Evolutionary conservation across 2,797 vertebrate species (phyloP).

Genomic region (Liparis tanakae): DNA sequence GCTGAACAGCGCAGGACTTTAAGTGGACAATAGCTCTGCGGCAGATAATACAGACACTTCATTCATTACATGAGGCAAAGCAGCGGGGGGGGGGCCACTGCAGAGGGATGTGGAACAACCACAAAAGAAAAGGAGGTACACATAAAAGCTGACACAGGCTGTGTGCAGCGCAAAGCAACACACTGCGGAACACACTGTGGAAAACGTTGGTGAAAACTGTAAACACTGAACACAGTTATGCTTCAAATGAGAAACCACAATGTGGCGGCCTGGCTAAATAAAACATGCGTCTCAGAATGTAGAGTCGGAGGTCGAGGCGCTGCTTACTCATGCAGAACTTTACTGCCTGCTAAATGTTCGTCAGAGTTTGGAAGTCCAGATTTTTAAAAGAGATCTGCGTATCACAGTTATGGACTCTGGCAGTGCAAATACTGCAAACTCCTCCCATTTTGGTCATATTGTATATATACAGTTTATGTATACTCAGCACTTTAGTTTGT

Average conservation of each 20-base stretch:
- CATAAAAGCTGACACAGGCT: slow-evolving; percentile 8
- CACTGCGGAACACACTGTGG: neutral
- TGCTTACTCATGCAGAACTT: neutral
- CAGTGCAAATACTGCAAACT: neutral
- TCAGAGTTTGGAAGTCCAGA: slow-evolving; percentile 1
- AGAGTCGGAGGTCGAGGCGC: neutral
- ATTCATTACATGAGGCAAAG: slow-evolving; percentile 19
- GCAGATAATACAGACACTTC: slow-evolving; percentile 13
- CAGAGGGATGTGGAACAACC: slow-evolving; percentile 4
- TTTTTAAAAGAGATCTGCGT: neutral
- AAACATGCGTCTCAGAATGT: neutral
- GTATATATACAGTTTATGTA: too few relatives aligned
- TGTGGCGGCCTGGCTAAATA: neutral
- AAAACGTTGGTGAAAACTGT: neutral
- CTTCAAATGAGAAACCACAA: neutral
- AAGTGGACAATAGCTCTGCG: slow-evolving; percentile 1
- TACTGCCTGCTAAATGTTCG: neutral
- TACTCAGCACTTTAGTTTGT: too few relatives aligned
- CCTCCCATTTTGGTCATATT: neutral
- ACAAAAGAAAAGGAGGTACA: neutral
- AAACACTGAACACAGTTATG: neutral
- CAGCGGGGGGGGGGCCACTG: neutral
- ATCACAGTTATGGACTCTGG: neutral
- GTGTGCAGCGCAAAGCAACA: slow-evolving; percentile 11
- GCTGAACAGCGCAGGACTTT: neutral